Conservation (phyloP, 2,888 invertebrate genomes). For the Cheilosia vernalis region DNA sequence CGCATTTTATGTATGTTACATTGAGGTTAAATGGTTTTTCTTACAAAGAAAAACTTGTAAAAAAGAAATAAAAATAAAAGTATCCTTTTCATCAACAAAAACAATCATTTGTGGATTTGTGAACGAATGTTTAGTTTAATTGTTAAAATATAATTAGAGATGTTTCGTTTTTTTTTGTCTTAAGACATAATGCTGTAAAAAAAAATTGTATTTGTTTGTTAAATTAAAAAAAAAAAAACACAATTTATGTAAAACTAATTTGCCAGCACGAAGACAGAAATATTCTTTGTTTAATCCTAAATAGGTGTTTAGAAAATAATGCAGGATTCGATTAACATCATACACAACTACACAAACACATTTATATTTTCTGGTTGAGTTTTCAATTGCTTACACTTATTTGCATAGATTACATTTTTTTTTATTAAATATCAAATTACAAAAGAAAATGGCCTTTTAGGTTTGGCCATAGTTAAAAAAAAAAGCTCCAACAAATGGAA, state of each 20-base stretch:
- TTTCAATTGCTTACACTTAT: conserved; percentile 24
- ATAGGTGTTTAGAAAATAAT: background rate
- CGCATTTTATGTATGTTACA: conserved; percentile 78
- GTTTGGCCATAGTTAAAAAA: background rate
- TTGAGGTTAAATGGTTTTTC: conserved; percentile 39
- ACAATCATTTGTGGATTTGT: conserved; percentile 42
- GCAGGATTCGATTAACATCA: conserved; percentile 32
- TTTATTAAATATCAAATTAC: conserved; percentile 37
- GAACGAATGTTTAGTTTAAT: conserved; percentile 34
- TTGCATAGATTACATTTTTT: background rate
- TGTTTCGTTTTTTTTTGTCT: conserved; percentile 61
- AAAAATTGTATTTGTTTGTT: conserved; percentile 21
- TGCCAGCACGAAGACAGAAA: conserved; percentile 24
- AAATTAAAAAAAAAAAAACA: conserved; percentile 12
- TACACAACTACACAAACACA: background rate
- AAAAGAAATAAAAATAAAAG: conserved; percentile 3
- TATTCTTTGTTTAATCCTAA: background rate
- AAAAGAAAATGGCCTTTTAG: background rate
- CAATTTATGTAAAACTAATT: conserved; percentile 6
- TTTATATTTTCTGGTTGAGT: conserved; percentile 13
- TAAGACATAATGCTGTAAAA: conserved; percentile 33
- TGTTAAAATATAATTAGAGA: conserved; percentile 5
- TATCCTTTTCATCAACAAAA: conserved; percentile 54
- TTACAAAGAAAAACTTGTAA: background rate
- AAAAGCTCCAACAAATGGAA: background rate